Percentiles rank a stretch among this genome's conserved stretches.
Conservation (phyloP, 2,797 vertebrate species). For the Epinephelus malabaricus region DNA sequence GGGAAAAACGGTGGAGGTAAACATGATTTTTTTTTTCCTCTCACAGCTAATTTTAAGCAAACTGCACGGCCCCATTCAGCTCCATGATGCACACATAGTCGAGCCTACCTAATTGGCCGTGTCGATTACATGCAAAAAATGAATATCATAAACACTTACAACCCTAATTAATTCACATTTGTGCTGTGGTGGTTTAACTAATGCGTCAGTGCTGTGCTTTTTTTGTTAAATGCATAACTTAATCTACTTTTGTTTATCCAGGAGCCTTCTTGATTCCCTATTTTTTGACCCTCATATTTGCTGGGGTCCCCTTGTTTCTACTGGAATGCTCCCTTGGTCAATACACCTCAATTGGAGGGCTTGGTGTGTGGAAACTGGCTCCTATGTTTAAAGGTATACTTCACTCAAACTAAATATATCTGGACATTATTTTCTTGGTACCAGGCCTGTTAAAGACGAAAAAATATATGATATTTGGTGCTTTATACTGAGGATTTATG, state of each 20-base stretch:
- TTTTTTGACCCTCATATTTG: constrained; percentile 98
- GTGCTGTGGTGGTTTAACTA: constrained; percentile 26
- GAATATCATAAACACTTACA: constrained; percentile 34
- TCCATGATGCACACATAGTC: constrained; percentile 40
- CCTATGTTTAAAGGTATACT: constrained; percentile 98
- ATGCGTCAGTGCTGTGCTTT: constrained; percentile 21
- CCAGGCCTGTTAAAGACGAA: neutral
- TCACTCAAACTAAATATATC: neutral
- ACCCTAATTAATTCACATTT: constrained; percentile 36
- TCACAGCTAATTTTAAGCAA: constrained; percentile 49
- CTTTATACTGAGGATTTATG: constrained; percentile 29
- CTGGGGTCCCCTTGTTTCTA: constrained; percentile 97
- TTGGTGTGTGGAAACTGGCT: constrained; percentile 98
- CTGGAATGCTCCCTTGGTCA: constrained; percentile 96
- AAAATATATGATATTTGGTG: constrained; percentile 9
- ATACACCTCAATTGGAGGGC: constrained; percentile 96
- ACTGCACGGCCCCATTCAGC: constrained; percentile 38
- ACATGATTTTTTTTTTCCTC: constrained; percentile 43
- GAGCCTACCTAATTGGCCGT: constrained; percentile 34
- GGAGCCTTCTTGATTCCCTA: constrained; percentile 99
- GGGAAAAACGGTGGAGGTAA: constrained; percentile 98
- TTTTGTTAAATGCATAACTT: constrained; percentile 40
- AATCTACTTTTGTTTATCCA: constrained; percentile 76
- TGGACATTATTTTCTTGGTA: constrained; percentile 1
- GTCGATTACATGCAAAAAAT: constrained; percentile 37